Conservation (phyloP, 2,113 vertebrate species). For the Vulpes vulpes region DNA sequence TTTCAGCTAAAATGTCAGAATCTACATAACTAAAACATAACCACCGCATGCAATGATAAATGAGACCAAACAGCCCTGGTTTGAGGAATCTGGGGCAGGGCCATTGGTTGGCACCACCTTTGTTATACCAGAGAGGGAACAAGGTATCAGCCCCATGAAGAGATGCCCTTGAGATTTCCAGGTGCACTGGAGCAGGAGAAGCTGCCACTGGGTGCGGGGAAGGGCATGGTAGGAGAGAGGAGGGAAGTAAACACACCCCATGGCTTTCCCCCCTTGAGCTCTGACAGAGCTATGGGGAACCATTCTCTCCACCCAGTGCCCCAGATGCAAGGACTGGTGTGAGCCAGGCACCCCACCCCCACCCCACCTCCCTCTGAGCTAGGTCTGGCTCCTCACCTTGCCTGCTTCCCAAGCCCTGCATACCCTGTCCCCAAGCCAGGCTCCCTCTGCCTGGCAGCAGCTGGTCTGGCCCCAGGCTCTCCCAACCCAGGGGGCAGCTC, state of each 20-base stretch:
- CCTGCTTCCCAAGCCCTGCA: neutral
- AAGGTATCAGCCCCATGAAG: neutral
- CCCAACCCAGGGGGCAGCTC: neutral
- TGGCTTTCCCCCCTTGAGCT: neutral
- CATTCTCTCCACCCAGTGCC: neutral
- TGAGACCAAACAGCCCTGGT: neutral
- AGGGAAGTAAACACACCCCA: accelerated
- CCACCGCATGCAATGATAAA: neutral
- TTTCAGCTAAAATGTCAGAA: conserved; percentile 24
- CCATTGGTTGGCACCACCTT: neutral
- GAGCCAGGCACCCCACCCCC: too few species aligned
- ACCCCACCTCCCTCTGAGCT: neutral
- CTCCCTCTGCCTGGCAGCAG: too few species aligned
- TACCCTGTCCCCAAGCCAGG: neutral
- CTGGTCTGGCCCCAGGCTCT: neutral
- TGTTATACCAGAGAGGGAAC: neutral
- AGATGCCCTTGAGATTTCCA: neutral
- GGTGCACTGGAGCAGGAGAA: neutral
- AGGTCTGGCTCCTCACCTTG: neutral
- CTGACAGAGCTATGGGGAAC: neutral
- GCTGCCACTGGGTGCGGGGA: neutral
- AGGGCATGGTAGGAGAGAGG: neutral
- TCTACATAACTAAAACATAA: neutral
- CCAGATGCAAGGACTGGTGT: neutral
- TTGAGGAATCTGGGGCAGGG: neutral